These are phyloP conservation scores for Fragum whitleyi DNA, from an alignment of 2,888 invertebrate species.

Conservation along the genomic window DNA sequence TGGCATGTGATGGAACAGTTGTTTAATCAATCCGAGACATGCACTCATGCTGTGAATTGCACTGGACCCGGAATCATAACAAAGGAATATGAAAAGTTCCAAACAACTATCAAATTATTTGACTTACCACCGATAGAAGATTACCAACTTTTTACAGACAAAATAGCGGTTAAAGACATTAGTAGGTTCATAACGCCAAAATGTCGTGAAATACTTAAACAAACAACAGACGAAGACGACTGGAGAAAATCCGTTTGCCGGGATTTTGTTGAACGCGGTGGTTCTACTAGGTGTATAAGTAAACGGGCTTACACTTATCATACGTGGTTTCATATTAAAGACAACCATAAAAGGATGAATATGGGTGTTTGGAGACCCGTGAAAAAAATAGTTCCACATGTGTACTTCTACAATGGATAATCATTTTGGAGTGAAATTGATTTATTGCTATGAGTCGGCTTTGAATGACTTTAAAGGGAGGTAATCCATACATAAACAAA, in stretches of 20 bases:
- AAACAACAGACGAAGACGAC: neutral
- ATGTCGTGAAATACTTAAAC: no score
- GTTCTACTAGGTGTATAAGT: neutral
- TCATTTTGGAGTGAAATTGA: no score
- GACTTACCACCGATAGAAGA: neutral
- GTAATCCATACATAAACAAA: no score
- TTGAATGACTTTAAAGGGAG: no score
- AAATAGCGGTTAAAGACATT: neutral
- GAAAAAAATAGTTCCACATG: neutral
- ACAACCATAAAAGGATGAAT: neutral
- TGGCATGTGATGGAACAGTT: constrained; percentile 5
- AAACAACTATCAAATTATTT: neutral
- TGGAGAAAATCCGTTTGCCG: neutral
- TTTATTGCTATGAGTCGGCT: no score
- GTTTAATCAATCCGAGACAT: neutral
- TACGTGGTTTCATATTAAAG: neutral
- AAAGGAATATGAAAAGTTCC: neutral
- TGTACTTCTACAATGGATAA: neutral
- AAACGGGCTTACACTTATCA: neutral
- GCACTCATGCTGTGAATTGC: neutral
- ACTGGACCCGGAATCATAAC: constrained; percentile 3
- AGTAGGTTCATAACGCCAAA: no score
- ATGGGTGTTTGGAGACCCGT: neutral
- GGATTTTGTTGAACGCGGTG: neutral
- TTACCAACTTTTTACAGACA: neutral